Base-by-base conservation (phyloP, 2,888 invertebrate genomes). In the Papilio demoleus region DNA sequence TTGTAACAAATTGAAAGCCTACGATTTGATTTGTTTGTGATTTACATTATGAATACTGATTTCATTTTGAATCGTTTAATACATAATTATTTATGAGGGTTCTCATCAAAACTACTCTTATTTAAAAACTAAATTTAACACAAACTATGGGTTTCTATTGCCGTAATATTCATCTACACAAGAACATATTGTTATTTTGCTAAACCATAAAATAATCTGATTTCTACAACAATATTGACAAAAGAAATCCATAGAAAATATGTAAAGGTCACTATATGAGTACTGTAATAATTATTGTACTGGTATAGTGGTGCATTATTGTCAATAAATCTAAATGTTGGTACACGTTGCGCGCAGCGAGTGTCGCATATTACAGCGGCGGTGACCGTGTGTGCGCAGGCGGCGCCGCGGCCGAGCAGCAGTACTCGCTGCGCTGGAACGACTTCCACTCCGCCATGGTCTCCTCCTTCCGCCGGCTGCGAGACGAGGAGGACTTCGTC, bases 361-460 rank as follows among this genome's bases (percentile, higher is more conserved):
- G 69, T 69, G 65, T 69, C 69, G 69, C 65, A 61, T 70, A 66
- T 70, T 64, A 70, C 70, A 65, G 65, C 62, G 47, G 70, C 63
- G 70, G 69, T 69, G 67, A 71, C 70, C 70, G 45, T 59, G 64
- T 42, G 24, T 73, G 71, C 72, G 71, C 84, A 88, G 90, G 90
- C 87, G 88, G 88, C 87, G 87, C 82, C 83, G 85, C 84, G 81
- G 86, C 81, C 79, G 92, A 92, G 93, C 97, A 97, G 93, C 97
- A 97, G 90, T 98, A 97, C 92, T 97, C 97, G 88, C 94, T 98
- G 89, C 95, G 97, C 83, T 98, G 98, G 98, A 98, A 98, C 90
- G 97, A 98, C 93, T 98, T 97, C 93, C 97, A 97, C 89, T 95
- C 97, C 76, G 97, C 97, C 82, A 97, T 98, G 91, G 94, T 97